Conservation (phyloP, 2,888 invertebrate genomes). For the Meteorus colon region DNA sequence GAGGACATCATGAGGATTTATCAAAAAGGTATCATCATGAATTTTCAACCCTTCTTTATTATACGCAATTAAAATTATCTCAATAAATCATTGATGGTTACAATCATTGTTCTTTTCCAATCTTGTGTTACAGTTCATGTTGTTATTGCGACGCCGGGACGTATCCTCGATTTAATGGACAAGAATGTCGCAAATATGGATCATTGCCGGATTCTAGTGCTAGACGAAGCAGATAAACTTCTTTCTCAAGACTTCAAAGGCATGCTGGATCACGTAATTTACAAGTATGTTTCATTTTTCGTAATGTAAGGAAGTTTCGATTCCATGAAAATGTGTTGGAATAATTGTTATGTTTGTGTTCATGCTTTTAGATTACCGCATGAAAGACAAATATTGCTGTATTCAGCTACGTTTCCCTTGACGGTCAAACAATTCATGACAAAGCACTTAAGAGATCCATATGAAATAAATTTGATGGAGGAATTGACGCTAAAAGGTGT, state of each 20-base stretch:
- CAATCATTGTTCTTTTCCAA: neutral
- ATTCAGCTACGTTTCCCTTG: constrained; percentile 98
- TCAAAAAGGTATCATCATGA: constrained; percentile 86
- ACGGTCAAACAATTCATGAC: constrained; percentile 99
- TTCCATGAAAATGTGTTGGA: neutral
- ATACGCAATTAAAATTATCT: neutral
- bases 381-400: constrained; percentile 97
- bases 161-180: constrained; percentile 99
- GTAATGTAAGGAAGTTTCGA: neutral
- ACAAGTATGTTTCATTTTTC: constrained; percentile 71
- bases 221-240: constrained; percentile 99
- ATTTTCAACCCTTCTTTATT: neutral
- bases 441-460: constrained; percentile 97
- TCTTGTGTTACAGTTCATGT: constrained; percentile 85
- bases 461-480: constrained; percentile 99
- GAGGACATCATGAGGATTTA: constrained; percentile 99
- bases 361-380: constrained; percentile 83
- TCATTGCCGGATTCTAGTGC: constrained; percentile 95
- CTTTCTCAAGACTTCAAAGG: constrained; percentile 99
- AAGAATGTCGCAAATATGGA: constrained; percentile 96
- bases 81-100: no score
- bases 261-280: constrained; percentile 98
- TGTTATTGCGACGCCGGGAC: constrained; percentile 98
- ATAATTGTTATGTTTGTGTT: constrained; percentile 18
- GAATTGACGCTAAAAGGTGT: constrained; percentile 99